Base-by-base conservation (phyloP, 2,888 invertebrate genomes). In the Polylopha cassiicola region DNA sequence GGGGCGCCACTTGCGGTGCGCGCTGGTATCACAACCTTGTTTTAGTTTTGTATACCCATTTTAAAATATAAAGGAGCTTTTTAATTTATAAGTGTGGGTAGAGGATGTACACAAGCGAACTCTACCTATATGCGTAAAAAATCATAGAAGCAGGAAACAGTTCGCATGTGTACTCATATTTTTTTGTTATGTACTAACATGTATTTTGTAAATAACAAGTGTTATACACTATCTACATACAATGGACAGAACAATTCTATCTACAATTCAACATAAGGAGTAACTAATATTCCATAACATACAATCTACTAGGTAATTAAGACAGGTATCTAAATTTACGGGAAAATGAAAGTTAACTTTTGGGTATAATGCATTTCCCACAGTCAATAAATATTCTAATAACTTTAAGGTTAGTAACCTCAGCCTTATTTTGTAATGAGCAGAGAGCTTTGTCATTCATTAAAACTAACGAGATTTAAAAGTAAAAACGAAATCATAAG, bases 1-100 rank as follows among this genome's bases (percentile, higher is more conserved):
- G 68, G 93, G 92, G 63, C 92, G 91, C 94, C 94, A 94, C 81
- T 92, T 91, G 85, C 92, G 91, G 87, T 92, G 90, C 73, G 88
- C 89, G 80, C 92, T 92, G 82, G 60, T 61, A 57, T 56, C 66
- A 65, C 48, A 60, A 58, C 65, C 73, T 67, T 72, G 71, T 58
- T 65, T 55, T 50, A 56, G 64, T 65, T 16, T 17, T 33, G 7
- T 18, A 29, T 15, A 23, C 4, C n/a, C 11, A 24, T 10, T 18
- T 15, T 20, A 14, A 20, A 15, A 11, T 9, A 7, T 11, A 9
- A n/a, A 14, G 9, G 20, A n/a, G n/a, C 14, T 20, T 14, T 31
- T 3, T 10, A 10, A 29, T n/a, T n/a, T n/a, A n/a, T n/a, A n/a
- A n/a, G n/a, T n/a, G n/a, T n/a, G n/a, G n/a, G n/a, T n/a, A n/a